Percentiles rank a stretch among this genome's conserved stretches.
Conservation (phyloP, 2,113 vertebrate species). For the Mixornis gularis region DNA sequence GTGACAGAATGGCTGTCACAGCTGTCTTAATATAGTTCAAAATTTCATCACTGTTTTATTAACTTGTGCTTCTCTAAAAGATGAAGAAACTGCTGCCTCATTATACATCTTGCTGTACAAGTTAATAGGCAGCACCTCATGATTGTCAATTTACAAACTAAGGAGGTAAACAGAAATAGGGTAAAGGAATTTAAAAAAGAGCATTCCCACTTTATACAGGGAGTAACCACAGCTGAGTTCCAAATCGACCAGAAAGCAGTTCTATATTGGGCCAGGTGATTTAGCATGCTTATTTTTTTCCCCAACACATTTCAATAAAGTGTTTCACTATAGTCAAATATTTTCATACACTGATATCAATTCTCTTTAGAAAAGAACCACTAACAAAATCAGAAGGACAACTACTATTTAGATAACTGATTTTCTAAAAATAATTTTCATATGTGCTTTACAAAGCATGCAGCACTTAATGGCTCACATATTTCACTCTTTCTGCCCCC, state of each 20-base stretch:
- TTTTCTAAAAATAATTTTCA: not conserved
- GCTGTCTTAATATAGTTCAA: not conserved
- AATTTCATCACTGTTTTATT: not conserved
- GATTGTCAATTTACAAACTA: not conserved
- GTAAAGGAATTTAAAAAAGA: not conserved
- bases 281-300: not conserved
- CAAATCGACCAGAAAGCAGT: not conserved
- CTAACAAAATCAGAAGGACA: not conserved
- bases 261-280: not conserved
- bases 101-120: not conserved
- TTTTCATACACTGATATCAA: not conserved
- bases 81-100: not conserved
- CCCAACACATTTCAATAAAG: not conserved
- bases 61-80: not conserved
- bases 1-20: not conserved
- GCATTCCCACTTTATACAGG: not conserved
- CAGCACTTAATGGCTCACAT: not conserved
- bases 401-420: not conserved
- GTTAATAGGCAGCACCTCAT: not conserved
- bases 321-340: not conserved
- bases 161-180: not conserved
- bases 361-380: not conserved
- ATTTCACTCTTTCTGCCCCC: slow-evolving; percentile 59
- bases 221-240: not conserved
- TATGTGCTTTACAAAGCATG: slow-evolving; percentile 19